phyloP scores from a whole-genome alignment of 1,140 invertebrate species.

The Heliconius congener region DNA sequence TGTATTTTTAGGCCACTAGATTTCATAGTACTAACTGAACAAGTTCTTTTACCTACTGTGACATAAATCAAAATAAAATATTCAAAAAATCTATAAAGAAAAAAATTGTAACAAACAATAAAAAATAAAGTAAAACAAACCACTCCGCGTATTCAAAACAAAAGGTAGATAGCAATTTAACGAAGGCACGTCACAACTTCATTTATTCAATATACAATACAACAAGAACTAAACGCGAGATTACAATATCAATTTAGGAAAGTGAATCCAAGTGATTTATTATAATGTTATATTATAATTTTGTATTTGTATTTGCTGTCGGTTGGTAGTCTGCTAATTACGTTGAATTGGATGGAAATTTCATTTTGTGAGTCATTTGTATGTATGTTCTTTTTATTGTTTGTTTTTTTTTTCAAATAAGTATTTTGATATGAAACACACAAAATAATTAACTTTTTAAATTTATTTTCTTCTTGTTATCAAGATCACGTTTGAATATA shows the following conservation, averaged over 20 bases:
- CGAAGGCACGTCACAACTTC: constrained; percentile 75
- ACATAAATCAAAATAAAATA: not conserved
- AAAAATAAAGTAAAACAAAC: constrained; percentile 11
- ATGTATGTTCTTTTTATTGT: not conserved
- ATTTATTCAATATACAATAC: constrained; percentile 63
- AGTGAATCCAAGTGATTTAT: constrained; percentile 79
- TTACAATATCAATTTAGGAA: constrained; percentile 82
- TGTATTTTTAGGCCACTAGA: too few relatives aligned
- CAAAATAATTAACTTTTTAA: too few relatives aligned
- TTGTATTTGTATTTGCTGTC: constrained; percentile 34
- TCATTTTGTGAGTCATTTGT: not conserved
- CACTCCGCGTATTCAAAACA: constrained; percentile 50
- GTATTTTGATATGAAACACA: too few relatives aligned
- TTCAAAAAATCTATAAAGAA: too few relatives aligned
- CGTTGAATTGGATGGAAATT: constrained; percentile 9
- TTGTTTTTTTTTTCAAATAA: not conserved
- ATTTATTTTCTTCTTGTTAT: too few relatives aligned
- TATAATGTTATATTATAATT: constrained; percentile 51
- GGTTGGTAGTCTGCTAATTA: constrained; percentile 36
- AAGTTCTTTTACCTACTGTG: too few relatives aligned
- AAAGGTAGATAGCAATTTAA: constrained; percentile 74
- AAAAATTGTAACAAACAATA: not conserved
- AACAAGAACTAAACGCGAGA: constrained; percentile 72
- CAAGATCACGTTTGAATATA: too few relatives aligned
- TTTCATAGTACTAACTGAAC: too few relatives aligned